phyloP scores from a whole-genome alignment of 2,797 vertebrate species.

The Oreortyx pictus region DNA sequence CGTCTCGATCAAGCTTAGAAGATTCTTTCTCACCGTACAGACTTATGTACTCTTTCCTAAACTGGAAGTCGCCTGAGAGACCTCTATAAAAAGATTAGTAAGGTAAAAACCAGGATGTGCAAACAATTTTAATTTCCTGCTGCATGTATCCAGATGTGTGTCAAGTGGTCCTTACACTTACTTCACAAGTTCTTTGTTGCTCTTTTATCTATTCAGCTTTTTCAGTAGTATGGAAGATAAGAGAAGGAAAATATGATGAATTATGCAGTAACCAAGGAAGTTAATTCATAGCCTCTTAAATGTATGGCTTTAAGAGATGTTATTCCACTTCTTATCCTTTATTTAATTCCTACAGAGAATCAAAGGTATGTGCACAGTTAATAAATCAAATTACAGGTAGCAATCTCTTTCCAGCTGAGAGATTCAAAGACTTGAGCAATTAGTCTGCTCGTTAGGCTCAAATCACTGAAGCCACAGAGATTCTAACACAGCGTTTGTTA shows the following conservation, averaged over 20 bases:
- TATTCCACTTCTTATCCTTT: slow-evolving; percentile 25
- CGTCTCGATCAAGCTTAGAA: not conserved
- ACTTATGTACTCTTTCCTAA: not conserved
- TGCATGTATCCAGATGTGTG: not conserved
- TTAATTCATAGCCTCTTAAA: slow-evolving; percentile 46
- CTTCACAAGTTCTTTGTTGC: not conserved
- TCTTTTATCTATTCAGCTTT: not conserved
- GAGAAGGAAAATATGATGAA: slow-evolving; percentile 11
- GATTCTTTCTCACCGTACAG: not conserved
- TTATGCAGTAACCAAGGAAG: slow-evolving; percentile 9
- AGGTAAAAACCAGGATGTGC: not conserved
- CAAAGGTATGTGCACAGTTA: not conserved
- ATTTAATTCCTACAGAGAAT: slow-evolving; percentile 2
- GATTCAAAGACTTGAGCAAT: not conserved
- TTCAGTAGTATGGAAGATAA: not conserved
- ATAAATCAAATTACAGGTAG: slow-evolving; percentile 42
- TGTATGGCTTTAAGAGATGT: slow-evolving; percentile 8
- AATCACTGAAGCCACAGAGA: not conserved
- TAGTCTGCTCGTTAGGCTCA: slow-evolving; percentile 4
- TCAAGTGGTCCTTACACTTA: not conserved
- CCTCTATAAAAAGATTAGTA: not conserved
- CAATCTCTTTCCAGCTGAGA: slow-evolving; percentile 42
- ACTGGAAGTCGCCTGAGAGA: not conserved
- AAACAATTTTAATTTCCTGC: not conserved
- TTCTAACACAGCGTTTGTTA: not conserved